phyloP scores from a whole-genome alignment of 2,113 vertebrate genomes.

The Peromyscus maniculatus region DNA sequence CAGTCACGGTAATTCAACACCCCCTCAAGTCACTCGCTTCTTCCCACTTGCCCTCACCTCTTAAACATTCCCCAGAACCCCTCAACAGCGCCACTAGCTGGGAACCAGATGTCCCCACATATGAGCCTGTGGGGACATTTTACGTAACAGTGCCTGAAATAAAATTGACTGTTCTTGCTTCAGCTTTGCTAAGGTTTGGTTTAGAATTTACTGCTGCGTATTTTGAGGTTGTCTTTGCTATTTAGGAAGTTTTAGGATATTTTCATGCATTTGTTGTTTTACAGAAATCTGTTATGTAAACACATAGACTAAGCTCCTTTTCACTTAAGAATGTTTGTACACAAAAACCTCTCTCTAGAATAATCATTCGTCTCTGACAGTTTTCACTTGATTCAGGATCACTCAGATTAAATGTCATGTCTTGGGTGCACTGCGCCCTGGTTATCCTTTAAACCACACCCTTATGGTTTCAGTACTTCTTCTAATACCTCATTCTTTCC shows the following conservation, averaged over 20 bases:
- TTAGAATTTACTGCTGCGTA: neutral
- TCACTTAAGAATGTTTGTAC: neutral
- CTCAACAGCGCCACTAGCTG: neutral
- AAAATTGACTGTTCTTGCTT: neutral
- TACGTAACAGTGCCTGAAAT: neutral
- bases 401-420: neutral
- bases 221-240: neutral
- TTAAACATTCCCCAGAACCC: neutral
- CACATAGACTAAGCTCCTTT: neutral
- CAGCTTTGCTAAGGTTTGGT: neutral
- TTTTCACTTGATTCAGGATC: neutral
- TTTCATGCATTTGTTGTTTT: conserved; percentile 9
- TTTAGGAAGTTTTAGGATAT: conserved; percentile 5
- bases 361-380: neutral
- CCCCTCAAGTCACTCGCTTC: neutral
- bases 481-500: neutral
- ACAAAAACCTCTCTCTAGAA: neutral
- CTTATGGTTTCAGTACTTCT: conserved; percentile 25
- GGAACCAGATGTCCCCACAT: neutral
- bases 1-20: neutral
- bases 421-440: neutral
- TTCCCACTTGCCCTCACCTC: neutral
- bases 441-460: neutral
- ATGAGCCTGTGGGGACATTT: neutral
- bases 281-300: neutral